Conservation (phyloP, 2,888 invertebrate species). For the Glaucopsyche alexis region DNA sequence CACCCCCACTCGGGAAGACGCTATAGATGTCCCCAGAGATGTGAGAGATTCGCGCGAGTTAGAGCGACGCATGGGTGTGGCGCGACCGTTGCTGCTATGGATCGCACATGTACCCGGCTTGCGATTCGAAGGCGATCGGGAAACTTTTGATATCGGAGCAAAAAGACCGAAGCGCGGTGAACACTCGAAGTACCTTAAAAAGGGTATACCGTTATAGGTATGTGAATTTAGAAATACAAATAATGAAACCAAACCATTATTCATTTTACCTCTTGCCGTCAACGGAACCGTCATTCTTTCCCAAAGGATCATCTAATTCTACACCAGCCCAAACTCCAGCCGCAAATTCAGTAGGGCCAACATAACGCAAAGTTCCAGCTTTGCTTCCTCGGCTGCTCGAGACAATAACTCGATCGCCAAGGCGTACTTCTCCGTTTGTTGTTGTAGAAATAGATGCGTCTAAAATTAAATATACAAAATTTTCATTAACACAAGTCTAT, state of each 20-base stretch:
- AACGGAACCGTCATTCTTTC: conserved; percentile 98
- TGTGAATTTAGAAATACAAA: neutral
- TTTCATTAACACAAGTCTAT: neutral
- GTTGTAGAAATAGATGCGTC: conserved; percentile 74
- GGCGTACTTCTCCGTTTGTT: conserved; percentile 82
- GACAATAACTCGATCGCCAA: conserved; percentile 96
- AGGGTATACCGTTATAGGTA: neutral
- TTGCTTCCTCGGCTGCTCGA: conserved; percentile 93
- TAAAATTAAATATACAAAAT: conserved; percentile 42
- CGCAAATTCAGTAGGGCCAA: conserved; percentile 95
- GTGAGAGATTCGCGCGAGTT: conserved; percentile 93
- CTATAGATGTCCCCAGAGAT: conserved; percentile 81
- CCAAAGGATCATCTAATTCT: conserved; percentile 94
- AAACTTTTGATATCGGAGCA: conserved; percentile 94
- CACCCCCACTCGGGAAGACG: conserved; percentile 83
- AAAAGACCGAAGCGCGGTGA: conserved; percentile 94
- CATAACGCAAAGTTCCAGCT: conserved; percentile 90
- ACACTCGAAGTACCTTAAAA: conserved; percentile 95
- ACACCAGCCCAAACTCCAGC: conserved; percentile 97
- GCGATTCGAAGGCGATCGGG: conserved; percentile 88
- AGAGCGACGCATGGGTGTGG: conserved; percentile 82
- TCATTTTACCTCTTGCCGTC: conserved; percentile 88
- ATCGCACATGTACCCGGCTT: conserved; percentile 82
- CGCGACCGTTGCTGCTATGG: conserved; percentile 82
- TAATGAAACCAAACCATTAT: neutral